Conservation (phyloP, 1,140 invertebrate genomes). For the Ridgeia piscesae region DNA sequence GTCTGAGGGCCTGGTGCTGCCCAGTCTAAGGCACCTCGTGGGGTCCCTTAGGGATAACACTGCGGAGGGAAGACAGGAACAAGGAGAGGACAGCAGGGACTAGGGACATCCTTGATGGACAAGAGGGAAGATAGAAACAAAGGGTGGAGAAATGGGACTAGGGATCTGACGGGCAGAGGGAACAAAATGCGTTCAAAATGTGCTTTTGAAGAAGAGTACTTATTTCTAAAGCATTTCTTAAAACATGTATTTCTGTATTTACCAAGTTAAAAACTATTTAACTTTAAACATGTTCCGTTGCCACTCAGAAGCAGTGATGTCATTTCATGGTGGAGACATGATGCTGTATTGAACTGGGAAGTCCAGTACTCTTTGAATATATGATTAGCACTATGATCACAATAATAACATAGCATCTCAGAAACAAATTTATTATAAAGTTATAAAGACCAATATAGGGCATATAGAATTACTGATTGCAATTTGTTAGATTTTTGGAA, state of each 20-base stretch:
- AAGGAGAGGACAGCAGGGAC: neutral
- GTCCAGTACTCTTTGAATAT: neutral
- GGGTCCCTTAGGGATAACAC: neutral
- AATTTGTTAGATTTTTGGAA: too few species aligned
- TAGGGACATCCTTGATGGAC: neutral
- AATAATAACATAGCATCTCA: neutral
- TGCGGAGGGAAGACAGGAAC: neutral
- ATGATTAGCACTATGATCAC: neutral
- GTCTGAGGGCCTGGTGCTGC: neutral
- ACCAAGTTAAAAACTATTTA: too few species aligned
- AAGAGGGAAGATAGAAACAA: neutral
- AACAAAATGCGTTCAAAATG: too few species aligned
- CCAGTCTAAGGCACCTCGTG: neutral
- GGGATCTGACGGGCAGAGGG: too few species aligned
- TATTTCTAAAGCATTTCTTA: too few species aligned
- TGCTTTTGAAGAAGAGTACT: too few species aligned
- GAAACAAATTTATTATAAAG: neutral
- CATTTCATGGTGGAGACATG: neutral
- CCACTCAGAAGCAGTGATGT: too few species aligned
- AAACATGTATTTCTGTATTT: too few species aligned
- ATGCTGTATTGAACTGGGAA: neutral
- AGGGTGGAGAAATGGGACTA: neutral
- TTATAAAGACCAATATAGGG: too few species aligned
- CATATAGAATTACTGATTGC: too few species aligned
- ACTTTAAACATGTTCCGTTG: too few species aligned